A percentile compares a stretch with the other conserved stretches of the same genome.
phyloP scores from a whole-genome alignment of 2,113 vertebrate species.

The Melanostigma gelatinosum region DNA sequence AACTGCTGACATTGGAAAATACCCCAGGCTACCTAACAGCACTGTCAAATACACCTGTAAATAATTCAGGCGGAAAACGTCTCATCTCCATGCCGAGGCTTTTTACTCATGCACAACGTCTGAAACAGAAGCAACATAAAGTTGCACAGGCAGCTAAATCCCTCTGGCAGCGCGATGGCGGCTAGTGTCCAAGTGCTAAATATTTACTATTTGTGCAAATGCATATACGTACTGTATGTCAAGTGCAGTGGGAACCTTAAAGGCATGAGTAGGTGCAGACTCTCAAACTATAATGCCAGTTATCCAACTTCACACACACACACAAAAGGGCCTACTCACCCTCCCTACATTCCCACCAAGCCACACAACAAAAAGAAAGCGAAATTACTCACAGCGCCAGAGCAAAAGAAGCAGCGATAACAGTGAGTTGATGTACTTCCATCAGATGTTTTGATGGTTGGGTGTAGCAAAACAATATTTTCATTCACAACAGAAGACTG shows the following conservation, averaged over 20 bases:
- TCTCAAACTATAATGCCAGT: conserved; percentile 28
- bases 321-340: conserved; percentile 1
- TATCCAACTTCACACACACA: conserved; percentile 18
- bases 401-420: conserved; percentile 3
- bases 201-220: conserved; percentile 46
- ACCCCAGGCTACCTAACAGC: background rate
- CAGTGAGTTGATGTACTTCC: background rate
- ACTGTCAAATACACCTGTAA: conserved; percentile 32
- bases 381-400: conserved; percentile 5
- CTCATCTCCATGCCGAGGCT: background rate
- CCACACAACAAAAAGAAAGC: conserved; percentile 10
- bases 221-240: background rate
- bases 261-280: conserved; percentile 34
- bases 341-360: background rate
- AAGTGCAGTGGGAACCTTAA: conserved; percentile 24
- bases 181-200: conserved; percentile 42
- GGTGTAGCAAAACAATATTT: background rate
- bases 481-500: background rate
- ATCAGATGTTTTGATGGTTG: background rate
- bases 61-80: conserved; percentile 19
- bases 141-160: conserved; percentile 23
- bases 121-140: conserved; percentile 11
- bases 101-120: background rate
- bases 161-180: conserved; percentile 9
- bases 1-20: background rate